Evolutionary conservation across 2,113 vertebrate species (phyloP), one percentile per base, ranked within the genome.

Genomic region (Petaurus breviceps): DNA sequence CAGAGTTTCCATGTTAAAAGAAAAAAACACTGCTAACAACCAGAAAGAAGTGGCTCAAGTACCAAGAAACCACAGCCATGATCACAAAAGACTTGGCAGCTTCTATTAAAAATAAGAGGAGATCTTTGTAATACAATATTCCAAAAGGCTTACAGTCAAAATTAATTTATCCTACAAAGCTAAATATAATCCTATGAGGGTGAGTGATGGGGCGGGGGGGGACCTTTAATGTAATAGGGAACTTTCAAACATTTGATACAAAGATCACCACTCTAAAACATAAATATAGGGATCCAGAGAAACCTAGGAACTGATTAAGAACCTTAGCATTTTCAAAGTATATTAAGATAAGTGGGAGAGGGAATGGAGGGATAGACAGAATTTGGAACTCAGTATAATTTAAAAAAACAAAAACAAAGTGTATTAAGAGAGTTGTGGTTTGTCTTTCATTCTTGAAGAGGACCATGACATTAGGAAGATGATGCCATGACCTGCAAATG

Each of bases 151-250:
- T 43, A 84, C 28, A 37, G 31, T 14, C 57, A 68, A 68, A 37
- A 68, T 12, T 68, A 68, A 68, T 12, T 61, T 43, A 43, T 43
- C n/a, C 16, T 43, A 0, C 68, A 84, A 84, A 84, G 2, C 16
- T 84, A 6, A 23, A 16, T 43, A 43, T 22, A 84, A 84, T 8
- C 68, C 68, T 84, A 68, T 9, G 6, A 11, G 47, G 47, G n/a
- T n/a, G n/a, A n/a, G n/a, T n/a, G n/a, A n/a, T 1, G 31, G 3
- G 51, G 6, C 0, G n/a, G 6, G n/a, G n/a, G 8, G 12, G 5
- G 68, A n/a, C 2, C 68, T 23, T 84, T 84, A 23, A 84, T 84
- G 0, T 1, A 84, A 84, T 23, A 43, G 68, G n/a, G n/a, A 19
- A 23, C n/a, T 84, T 84, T 43, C 37, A 43, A 84, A 84, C 68